Base-by-base conservation (phyloP, 2,797 vertebrate species). In the Columba guinea region DNA sequence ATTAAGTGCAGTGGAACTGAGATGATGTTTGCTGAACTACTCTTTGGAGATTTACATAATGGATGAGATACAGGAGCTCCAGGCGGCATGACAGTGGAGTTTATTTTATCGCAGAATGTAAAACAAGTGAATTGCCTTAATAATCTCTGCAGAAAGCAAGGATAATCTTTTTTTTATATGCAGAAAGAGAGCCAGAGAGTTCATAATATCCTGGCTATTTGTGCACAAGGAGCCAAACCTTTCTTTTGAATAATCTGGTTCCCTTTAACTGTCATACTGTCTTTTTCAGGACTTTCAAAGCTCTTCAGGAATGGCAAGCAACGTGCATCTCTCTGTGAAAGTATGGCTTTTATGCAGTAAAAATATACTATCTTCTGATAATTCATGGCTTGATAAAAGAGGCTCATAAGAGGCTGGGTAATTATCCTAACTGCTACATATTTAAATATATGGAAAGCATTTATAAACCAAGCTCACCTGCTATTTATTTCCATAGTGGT, bases 11-110 rank as follows among this genome's bases (percentile, higher is more conserved):
- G 67, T 94, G 70, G 93, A 95, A 92, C 82, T 81, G 93, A 89
- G 95, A 84, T 74, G 84, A 41, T 95, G 85, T 94, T 97, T 96
- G 86, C 82, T 94, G 93, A 96, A 70, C 93, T 91, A 35, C 84
- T 96, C 96, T 97, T 94, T 84, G 80, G 96, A 96, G 97, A 95
- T 95, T 95, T 97, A 87, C 96, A 96, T 97, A 96, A 96, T 97
- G 93, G 90, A 97, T 97, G 97, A 96, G 88, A 68, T 95, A 94
- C 69, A 59, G 91, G 89, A 92, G 95, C 90, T 96, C 56, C 77
- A 87, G 94, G 82, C 92, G 1, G 71, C 86, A 46, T 69, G 87
- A 91, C 94, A 85, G 90, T 78, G 37, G 87, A 87, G 87, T 95
- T 95, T 96, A 95, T 96, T 97, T 96, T 95, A 88, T 89, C 55